These are phyloP conservation scores for Lithophane semibrunnea DNA, from an alignment of 2,888 invertebrate genomes.

Conservation along the genomic window DNA sequence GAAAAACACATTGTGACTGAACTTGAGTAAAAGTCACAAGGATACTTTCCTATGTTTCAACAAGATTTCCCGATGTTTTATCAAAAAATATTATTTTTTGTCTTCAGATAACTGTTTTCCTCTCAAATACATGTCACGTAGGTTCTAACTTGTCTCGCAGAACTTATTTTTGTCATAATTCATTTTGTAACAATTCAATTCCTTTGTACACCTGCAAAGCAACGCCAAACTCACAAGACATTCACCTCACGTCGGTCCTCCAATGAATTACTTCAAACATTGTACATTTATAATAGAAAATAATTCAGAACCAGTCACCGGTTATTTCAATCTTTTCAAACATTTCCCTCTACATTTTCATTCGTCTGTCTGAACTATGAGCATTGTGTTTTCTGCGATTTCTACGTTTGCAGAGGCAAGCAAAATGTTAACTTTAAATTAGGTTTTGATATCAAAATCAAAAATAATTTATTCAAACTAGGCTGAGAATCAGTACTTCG, in stretches of 20 bases:
- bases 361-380: neutral
- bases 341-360: conserved; percentile 29
- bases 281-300: conserved; percentile 42
- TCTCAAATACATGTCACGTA: conserved; percentile 18
- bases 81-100: neutral
- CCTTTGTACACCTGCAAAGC: conserved; percentile 35
- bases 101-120: neutral
- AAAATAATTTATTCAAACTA: no score
- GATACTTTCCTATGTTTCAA: neutral
- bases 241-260: conserved; percentile 43
- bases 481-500: no score
- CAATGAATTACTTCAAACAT: conserved; percentile 61
- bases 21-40: neutral
- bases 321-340: conserved; percentile 43
- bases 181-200: conserved; percentile 36
- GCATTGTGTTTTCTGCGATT: conserved; percentile 34
- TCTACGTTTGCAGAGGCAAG: conserved; percentile 24
- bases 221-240: conserved; percentile 19
- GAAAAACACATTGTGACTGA: neutral
- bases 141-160: neutral
- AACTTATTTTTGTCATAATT: conserved; percentile 5
- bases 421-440: conserved; percentile 49
- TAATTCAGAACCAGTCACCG: conserved; percentile 31
- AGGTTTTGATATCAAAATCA: neutral
- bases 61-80: neutral